These are phyloP conservation scores for Penaeus vannamei DNA, from an alignment of 1,140 invertebrate genomes.

Conservation along the genomic window DNA sequence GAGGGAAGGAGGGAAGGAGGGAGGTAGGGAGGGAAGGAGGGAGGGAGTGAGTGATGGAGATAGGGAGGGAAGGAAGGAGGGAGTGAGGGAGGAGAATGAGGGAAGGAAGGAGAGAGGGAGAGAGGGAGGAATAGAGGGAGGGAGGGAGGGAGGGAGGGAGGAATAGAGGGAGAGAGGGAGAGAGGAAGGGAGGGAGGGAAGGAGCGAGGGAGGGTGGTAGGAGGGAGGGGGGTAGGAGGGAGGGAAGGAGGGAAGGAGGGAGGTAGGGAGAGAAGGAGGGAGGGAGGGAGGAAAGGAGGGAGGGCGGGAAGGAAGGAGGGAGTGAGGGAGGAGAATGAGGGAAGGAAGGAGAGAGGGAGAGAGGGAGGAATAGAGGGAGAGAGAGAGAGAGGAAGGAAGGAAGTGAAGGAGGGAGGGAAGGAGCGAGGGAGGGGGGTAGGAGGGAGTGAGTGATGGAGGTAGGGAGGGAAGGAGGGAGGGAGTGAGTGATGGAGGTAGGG, in stretches of 20 bases:
- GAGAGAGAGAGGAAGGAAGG: neutral
- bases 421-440: too few relatives aligned
- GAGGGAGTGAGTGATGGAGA: neutral
- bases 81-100: neutral
- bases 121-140: too few relatives aligned
- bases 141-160: neutral
- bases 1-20: too few relatives aligned
- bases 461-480: too few relatives aligned
- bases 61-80: neutral
- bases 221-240: too few relatives aligned
- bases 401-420: neutral
- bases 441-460: neutral
- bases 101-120: neutral
- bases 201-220: too few relatives aligned
- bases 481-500: too few relatives aligned
- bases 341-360: neutral
- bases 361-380: neutral
- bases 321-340: neutral
- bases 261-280: neutral
- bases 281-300: neutral
- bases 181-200: neutral
- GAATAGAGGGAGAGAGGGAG: neutral
- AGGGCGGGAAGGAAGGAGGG: neutral
- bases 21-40: too few relatives aligned
- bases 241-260: too few relatives aligned